Evolutionary conservation across 2,888 invertebrate genomes (phyloP).

Genomic region (Itoplectis maculator): DNA sequence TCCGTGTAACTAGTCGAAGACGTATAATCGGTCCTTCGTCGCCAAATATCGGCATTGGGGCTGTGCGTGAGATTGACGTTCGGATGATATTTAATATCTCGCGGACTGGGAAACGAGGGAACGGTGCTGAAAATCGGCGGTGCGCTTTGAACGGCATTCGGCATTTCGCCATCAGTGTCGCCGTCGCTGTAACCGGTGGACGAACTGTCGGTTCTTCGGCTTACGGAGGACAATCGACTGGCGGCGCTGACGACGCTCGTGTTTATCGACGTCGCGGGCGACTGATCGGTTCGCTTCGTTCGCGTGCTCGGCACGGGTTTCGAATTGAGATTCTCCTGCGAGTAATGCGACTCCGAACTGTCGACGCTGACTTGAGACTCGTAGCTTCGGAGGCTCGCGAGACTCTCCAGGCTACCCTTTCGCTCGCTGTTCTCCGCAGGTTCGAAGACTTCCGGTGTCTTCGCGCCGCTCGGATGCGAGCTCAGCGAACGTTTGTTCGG

Average conservation of each 20-base stretch:
- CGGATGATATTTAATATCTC: conserved; percentile 77
- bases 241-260: conserved; percentile 74
- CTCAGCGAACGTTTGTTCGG: conserved; percentile 79
- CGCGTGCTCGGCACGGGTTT: conserved; percentile 82
- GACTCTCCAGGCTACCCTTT: conserved; percentile 86
- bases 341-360: conserved; percentile 80
- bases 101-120: conserved; percentile 77
- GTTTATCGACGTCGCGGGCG: conserved; percentile 72
- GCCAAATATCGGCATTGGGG: conserved; percentile 81
- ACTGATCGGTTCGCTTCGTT: conserved; percentile 80
- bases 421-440: conserved; percentile 81
- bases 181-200: conserved; percentile 85
- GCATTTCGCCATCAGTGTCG: conserved; percentile 83
- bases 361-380: conserved; percentile 85
- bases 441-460: conserved; percentile 74
- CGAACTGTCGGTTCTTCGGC: conserved; percentile 80
- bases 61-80: conserved; percentile 76
- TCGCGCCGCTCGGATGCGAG: conserved; percentile 66
- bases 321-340: conserved; percentile 77
- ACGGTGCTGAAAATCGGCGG: conserved; percentile 80
- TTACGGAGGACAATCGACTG: conserved; percentile 77
- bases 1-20: conserved; percentile 75
- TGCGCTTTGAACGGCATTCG: conserved; percentile 81
- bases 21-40: conserved; percentile 76
- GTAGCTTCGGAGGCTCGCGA: conserved; percentile 85